A percentile compares a stretch with the other conserved stretches of the same genome.
Conservation (phyloP, 1,140 invertebrate genomes). For the Anastrepha obliqua region DNA sequence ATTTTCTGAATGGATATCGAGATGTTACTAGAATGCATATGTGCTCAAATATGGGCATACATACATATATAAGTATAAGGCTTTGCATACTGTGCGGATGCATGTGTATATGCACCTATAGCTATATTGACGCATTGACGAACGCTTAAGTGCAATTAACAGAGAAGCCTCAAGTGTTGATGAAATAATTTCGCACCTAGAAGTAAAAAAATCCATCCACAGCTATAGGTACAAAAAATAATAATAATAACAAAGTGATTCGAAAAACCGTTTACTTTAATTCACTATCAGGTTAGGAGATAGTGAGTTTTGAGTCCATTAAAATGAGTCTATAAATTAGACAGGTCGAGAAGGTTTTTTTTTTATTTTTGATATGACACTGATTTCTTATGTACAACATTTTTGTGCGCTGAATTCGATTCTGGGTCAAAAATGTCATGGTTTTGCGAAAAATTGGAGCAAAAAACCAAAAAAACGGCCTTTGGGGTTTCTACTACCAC, state of each 20-base stretch:
- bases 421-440: no score
- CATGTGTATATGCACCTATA: not conserved
- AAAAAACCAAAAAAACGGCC: no score
- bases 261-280: not conserved
- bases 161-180: not conserved
- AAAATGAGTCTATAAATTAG: no score
- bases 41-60: not conserved
- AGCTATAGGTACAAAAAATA: not conserved
- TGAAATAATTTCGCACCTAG: constrained; percentile 5
- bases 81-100: no score
- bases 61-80: not conserved
- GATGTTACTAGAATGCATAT: not conserved
- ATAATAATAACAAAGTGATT: not conserved
- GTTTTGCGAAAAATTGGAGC: no score
- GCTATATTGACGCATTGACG: not conserved
- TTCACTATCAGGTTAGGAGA: no score
- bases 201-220: not conserved
- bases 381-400: no score
- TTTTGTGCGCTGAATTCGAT: no score
- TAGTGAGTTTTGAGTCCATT: no score
- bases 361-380: no score
- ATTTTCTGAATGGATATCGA: constrained; percentile 44
- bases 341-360: no score
- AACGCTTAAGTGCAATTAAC: not conserved
- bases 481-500: no score